phyloP scores from a whole-genome alignment of 2,797 vertebrate species.

The Aphelocoma californica region DNA sequence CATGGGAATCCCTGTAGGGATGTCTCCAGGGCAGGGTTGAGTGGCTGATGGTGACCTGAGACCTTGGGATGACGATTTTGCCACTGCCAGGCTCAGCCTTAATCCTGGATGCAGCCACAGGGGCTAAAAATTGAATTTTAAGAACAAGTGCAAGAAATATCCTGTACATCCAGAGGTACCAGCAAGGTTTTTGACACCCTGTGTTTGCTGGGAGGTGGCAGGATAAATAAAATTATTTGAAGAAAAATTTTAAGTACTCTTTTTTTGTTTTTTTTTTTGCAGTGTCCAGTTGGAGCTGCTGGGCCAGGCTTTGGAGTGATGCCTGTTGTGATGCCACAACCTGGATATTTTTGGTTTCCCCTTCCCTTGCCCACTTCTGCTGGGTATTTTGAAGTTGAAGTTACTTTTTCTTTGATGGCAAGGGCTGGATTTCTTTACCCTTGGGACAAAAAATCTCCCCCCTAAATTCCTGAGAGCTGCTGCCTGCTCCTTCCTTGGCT shows the following conservation, averaged over 20 bases:
- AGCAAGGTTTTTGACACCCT: background rate
- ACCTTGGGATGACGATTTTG: fast-evolving
- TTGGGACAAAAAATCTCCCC: background rate
- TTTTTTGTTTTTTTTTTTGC: background rate
- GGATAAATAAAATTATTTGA: background rate
- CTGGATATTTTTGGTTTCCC: background rate
- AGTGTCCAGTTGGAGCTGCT: background rate
- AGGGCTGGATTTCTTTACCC: background rate
- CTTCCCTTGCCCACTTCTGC: background rate
- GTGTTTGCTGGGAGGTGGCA: background rate
- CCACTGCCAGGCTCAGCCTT: background rate
- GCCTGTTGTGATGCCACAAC: background rate
- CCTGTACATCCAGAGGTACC: background rate
- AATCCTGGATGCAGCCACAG: background rate
- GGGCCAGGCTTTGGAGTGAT: fast-evolving
- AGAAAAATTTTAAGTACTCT: background rate
- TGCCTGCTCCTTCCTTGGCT: conserved; percentile 42
- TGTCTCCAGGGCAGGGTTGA: fast-evolving
- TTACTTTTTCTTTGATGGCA: background rate
- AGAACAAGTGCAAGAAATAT: background rate
- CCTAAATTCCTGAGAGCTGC: conserved; percentile 41
- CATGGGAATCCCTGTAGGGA: background rate
- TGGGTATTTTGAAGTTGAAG: background rate
- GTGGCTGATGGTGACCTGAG: background rate
- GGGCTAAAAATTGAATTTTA: background rate